Conservation (phyloP, 2,888 invertebrate genomes). For the Noctuana brunneofusca region DNA sequence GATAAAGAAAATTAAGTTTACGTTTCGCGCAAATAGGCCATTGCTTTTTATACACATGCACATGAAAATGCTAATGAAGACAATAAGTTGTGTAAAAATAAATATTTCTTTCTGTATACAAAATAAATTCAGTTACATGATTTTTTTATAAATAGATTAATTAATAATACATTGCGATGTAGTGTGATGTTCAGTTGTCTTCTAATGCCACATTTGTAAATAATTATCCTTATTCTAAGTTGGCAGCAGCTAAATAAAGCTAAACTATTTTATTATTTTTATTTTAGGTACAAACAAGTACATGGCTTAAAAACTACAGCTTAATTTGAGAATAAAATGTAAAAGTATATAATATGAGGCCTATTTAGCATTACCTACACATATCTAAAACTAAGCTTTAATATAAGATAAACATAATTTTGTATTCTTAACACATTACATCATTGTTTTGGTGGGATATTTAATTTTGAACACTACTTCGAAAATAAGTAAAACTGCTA, state of each 20-base stretch:
- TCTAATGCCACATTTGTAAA: constrained; percentile 14
- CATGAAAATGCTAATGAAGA: not conserved
- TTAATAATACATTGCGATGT: constrained; percentile 5
- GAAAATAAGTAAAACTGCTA: not conserved
- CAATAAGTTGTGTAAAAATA: constrained; percentile 12
- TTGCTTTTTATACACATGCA: not conserved
- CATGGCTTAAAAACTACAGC: not conserved
- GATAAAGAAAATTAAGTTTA: not conserved
- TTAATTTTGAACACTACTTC: constrained; percentile 40
- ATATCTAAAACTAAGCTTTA: too few species aligned
- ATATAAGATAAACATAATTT: too few species aligned
- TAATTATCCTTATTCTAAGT: constrained; percentile 17
- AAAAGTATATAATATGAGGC: not conserved
- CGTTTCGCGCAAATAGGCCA: not conserved
- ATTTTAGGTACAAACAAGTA: constrained; percentile 14
- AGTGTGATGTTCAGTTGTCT: constrained; percentile 18
- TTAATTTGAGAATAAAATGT: constrained; percentile 9
- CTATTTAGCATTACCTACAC: not conserved
- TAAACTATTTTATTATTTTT: too few species aligned
- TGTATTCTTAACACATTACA: constrained; percentile 16
- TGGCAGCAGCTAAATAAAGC: constrained; percentile 32
- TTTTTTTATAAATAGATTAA: not conserved
- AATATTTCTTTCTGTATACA: not conserved
- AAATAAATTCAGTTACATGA: not conserved
- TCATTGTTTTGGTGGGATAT: constrained; percentile 44